A percentile compares a stretch with the other conserved stretches of the same genome.
Conservation (phyloP, 2,113 vertebrate genomes). For the Marmota flaviventris region DNA sequence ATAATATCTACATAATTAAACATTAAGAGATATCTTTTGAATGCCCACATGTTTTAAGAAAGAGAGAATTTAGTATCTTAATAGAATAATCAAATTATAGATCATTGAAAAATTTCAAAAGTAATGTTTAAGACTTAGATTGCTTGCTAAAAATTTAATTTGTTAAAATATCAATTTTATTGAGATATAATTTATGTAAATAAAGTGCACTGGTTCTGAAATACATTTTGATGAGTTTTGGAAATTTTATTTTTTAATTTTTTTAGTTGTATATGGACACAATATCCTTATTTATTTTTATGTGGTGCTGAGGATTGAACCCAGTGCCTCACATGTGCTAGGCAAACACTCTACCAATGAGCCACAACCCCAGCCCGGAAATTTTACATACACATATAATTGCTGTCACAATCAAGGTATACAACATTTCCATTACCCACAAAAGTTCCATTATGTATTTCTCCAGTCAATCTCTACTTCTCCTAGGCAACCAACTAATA, state of each 20-base stretch:
- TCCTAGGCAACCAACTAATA: no score
- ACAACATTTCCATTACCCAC: neutral
- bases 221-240: neutral
- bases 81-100: slow-evolving; percentile 4
- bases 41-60: slow-evolving; percentile 39
- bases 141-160: neutral
- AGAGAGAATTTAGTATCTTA: slow-evolving; percentile 22
- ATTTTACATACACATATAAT: neutral
- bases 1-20: slow-evolving; percentile 54
- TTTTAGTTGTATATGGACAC: no score
- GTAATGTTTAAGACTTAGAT: neutral
- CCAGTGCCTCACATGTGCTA: no score
- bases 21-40: slow-evolving; percentile 61
- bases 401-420: neutral
- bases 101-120: slow-evolving; percentile 37
- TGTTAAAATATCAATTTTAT: slow-evolving; percentile 43
- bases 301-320: no score
- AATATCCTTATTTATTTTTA: no score
- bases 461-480: no score
- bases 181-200: neutral
- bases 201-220: slow-evolving; percentile 2
- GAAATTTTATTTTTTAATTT: neutral
- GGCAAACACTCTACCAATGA: no score
- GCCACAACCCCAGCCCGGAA: neutral
- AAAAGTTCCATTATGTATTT: neutral